These are phyloP conservation scores for Cotesia typhae DNA, from an alignment of 1,140 invertebrate genomes.

Conservation along the genomic window DNA sequence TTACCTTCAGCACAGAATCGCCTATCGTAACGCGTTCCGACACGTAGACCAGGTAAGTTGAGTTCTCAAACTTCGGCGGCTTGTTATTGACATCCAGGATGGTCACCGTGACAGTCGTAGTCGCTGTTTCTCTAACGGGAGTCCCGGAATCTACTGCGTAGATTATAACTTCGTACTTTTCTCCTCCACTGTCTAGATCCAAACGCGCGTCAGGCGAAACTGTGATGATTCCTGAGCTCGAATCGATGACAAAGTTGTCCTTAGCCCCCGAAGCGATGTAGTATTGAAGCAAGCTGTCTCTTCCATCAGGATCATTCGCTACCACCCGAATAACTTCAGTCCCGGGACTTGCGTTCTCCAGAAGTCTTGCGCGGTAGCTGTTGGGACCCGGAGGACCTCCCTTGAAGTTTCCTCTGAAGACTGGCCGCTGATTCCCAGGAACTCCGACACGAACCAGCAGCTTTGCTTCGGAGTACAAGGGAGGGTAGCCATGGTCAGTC, in stretches of 20 bases:
- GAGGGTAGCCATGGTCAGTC: slow-evolving; percentile 76
- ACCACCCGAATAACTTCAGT: slow-evolving; percentile 75
- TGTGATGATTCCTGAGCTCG: slow-evolving; percentile 75
- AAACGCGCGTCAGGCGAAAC: slow-evolving; percentile 78
- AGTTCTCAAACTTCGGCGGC: slow-evolving; percentile 77
- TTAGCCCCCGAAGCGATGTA: slow-evolving; percentile 77
- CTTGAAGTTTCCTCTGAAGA: slow-evolving; percentile 77
- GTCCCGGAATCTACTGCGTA: slow-evolving; percentile 76
- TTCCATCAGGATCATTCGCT: slow-evolving; percentile 80
- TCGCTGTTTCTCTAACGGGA: slow-evolving; percentile 80
- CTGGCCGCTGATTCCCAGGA: slow-evolving; percentile 78
- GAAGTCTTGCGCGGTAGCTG: slow-evolving; percentile 74
- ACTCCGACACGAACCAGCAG: slow-evolving; percentile 78
- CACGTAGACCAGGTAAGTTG: slow-evolving; percentile 74
- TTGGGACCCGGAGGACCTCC: slow-evolving; percentile 68
- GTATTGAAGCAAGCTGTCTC: slow-evolving; percentile 76
- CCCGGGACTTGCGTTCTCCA: slow-evolving; percentile 76
- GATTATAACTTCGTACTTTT: slow-evolving; percentile 76
- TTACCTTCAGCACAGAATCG: slow-evolving; percentile 71
- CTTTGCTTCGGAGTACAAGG: slow-evolving; percentile 72
- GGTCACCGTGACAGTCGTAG: slow-evolving; percentile 76
- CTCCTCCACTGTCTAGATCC: slow-evolving; percentile 74
- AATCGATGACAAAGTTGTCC: slow-evolving; percentile 82
- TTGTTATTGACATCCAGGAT: slow-evolving; percentile 86
- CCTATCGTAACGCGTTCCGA: slow-evolving; percentile 75